Evolutionary conservation across 2,888 invertebrate species (phyloP).

Genomic region (Latrodectus hesperus): DNA sequence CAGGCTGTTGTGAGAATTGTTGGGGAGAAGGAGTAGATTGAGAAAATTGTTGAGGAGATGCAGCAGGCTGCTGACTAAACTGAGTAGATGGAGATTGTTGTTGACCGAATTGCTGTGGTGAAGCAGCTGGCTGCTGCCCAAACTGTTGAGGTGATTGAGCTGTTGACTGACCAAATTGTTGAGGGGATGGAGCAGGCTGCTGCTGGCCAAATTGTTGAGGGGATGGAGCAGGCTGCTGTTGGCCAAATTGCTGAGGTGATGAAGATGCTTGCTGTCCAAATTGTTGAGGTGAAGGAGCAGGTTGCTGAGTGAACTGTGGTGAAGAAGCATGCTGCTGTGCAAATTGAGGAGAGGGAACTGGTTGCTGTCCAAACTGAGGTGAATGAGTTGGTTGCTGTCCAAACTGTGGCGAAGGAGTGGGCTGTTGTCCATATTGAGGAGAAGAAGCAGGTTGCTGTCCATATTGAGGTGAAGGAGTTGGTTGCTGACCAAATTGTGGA

Average conservation of each 20-base stretch:
- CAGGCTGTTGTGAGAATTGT: slow-evolving; percentile 43
- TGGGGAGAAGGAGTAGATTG: slow-evolving; percentile 28
- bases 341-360: slow-evolving; percentile 22
- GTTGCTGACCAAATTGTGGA: slow-evolving; percentile 17
- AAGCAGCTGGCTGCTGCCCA: slow-evolving; percentile 18
- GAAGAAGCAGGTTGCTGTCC: slow-evolving; percentile 40
- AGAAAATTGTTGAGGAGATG: slow-evolving; percentile 45
- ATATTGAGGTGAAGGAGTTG: slow-evolving; percentile 24
- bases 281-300: slow-evolving; percentile 29
- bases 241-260: slow-evolving; percentile 27
- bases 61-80: slow-evolving; percentile 27
- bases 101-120: slow-evolving; percentile 27
- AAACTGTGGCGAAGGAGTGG: slow-evolving; percentile 33
- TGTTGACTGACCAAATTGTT: slow-evolving; percentile 2
- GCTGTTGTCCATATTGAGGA: slow-evolving; percentile 14
- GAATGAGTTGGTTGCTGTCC: slow-evolving; percentile 19
- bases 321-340: slow-evolving; percentile 10
- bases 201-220: slow-evolving; percentile 31
- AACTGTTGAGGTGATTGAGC: slow-evolving; percentile 36
- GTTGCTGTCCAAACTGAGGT: slow-evolving; percentile 27
- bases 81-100: slow-evolving; percentile 22
- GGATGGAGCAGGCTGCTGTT: slow-evolving; percentile 15
- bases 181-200: slow-evolving; percentile 18
- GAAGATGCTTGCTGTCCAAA: slow-evolving; percentile 22
- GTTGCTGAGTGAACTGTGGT: slow-evolving; percentile 30